A percentile compares a stretch with the other conserved stretches of the same genome.
phyloP scores from a whole-genome alignment of 1,140 invertebrate genomes.

The Panagrolaimus sp. region DNA sequence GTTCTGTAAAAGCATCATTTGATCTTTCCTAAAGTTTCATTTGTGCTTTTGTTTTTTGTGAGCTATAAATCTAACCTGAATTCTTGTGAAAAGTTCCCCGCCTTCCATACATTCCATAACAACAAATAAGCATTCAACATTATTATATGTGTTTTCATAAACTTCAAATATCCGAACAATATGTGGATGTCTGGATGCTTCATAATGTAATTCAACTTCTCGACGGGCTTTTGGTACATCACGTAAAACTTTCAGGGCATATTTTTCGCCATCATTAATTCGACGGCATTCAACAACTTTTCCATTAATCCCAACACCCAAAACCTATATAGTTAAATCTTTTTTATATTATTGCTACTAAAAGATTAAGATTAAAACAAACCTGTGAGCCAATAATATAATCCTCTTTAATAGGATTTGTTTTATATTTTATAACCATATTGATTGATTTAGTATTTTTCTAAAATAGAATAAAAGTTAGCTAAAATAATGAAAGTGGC shows the following conservation, averaged over 20 bases:
- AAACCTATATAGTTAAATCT: constrained; percentile 64
- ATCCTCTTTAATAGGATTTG: constrained; percentile 45
- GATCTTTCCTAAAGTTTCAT: constrained; percentile 1
- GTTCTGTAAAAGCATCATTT: constrained; percentile 49
- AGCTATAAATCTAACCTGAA: constrained; percentile 73
- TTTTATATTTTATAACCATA: constrained; percentile 27
- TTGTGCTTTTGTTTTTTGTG: neutral
- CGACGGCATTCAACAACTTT: constrained; percentile 73
- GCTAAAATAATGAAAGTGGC: too few species aligned
- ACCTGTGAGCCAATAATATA: constrained; percentile 39
- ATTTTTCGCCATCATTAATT: constrained; percentile 70
- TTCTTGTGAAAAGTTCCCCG: constrained; percentile 89
- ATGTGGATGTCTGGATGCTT: constrained; percentile 78
- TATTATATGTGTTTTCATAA: constrained; percentile 87
- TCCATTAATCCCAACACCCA: constrained; percentile 93
- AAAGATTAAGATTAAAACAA: too few species aligned
- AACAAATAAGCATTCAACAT: constrained; percentile 81
- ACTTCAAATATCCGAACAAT: constrained; percentile 90
- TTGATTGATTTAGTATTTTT: too few species aligned
- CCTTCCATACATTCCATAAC: constrained; percentile 99
- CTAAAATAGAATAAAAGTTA: too few species aligned
- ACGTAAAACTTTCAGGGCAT: constrained; percentile 81
- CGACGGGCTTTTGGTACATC: constrained; percentile 83
- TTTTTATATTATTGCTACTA: too few species aligned
- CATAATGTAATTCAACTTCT: constrained; percentile 91